Percentiles rank a stretch among this genome's conserved stretches.
phyloP scores from a whole-genome alignment of 2,113 vertebrate genomes.

The Megalops atlanticus region DNA sequence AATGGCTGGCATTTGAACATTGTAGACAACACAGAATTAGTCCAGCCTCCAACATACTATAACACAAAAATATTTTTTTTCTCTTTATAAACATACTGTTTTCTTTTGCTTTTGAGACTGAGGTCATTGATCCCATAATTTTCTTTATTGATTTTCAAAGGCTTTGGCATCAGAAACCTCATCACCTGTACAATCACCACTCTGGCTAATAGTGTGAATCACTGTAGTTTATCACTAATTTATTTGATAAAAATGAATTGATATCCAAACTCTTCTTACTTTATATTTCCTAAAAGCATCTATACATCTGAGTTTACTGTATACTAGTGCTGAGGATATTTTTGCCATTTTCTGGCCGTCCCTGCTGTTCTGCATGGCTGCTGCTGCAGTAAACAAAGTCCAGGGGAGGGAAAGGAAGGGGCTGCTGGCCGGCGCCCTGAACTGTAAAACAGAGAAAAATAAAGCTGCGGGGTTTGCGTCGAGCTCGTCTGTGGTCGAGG shows the following conservation, averaged over 20 bases:
- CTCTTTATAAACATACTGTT: too few species aligned
- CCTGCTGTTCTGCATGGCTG: background rate
- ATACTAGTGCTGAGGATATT: too few species aligned
- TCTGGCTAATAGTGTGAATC: background rate
- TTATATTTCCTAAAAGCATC: too few species aligned
- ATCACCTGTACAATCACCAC: background rate
- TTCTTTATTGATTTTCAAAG: background rate
- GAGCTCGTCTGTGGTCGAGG: slow-evolving; percentile 25
- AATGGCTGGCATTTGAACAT: background rate
- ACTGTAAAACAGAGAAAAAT: slow-evolving; percentile 20
- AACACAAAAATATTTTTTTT: background rate
- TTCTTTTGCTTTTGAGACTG: too few species aligned
- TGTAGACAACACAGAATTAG: background rate
- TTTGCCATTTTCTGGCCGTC: too few species aligned
- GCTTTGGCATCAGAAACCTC: background rate
- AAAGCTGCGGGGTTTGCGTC: background rate
- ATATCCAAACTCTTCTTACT: too few species aligned
- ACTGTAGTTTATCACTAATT: too few species aligned
- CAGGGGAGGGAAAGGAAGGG: background rate
- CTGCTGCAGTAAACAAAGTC: background rate
- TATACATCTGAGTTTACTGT: too few species aligned
- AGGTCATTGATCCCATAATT: too few species aligned
- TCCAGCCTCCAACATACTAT: background rate
- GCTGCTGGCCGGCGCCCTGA: background rate
- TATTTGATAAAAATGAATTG: too few species aligned